Base-by-base conservation (phyloP, 2,113 vertebrate species). In the Rhinolophus sinicus region DNA sequence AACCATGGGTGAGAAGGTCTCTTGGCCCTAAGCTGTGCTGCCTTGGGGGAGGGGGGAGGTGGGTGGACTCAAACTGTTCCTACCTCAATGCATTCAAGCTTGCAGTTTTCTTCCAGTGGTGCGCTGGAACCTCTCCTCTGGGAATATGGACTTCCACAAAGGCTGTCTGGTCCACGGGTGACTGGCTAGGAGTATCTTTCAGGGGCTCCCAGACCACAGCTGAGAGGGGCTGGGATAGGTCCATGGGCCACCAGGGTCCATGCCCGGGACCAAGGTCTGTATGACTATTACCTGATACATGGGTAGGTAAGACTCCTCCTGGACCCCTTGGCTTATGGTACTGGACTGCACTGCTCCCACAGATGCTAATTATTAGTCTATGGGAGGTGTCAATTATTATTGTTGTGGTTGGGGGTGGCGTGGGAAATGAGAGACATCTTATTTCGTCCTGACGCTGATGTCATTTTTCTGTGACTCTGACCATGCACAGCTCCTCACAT, bases 221-320 rank as follows among this genome's bases (percentile, higher is more conserved):
- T 0, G 0, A 69, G 82, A 86, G 52, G 16, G 33, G 83, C 33
- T 3, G 3, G 30, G n/a, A 12, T 30, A 2, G 5, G 52, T 14
- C n/a, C 38, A 73, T 4, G 0, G 6, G 22, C 13, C 12, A 30
- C 19, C 33, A 40, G 75, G 28, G 40, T 19, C 13, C 1, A 24
- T 16, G 24, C 52, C 47, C 33, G 1, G 33, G 16, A 3, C 22
- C 6, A 24, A 44, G 30, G 73, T 78, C 38, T 9, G 4, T 6
- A 50, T 12, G 40, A 14, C 19, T 44, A 0, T 35, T 18, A 38
- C 7, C 26, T 19, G 21, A 52, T 1, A 26, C 24, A 1, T 0
- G 1, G 73, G 40, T 24, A 16, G 22, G 8, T 8, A 18, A 70
- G 62, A 60, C 15, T 75, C 58, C 30, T 38, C 18, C 30, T 1